Evolutionary conservation across 2,797 vertebrate species (phyloP).

Genomic region (Platyrinchus mystaceus): DNA sequence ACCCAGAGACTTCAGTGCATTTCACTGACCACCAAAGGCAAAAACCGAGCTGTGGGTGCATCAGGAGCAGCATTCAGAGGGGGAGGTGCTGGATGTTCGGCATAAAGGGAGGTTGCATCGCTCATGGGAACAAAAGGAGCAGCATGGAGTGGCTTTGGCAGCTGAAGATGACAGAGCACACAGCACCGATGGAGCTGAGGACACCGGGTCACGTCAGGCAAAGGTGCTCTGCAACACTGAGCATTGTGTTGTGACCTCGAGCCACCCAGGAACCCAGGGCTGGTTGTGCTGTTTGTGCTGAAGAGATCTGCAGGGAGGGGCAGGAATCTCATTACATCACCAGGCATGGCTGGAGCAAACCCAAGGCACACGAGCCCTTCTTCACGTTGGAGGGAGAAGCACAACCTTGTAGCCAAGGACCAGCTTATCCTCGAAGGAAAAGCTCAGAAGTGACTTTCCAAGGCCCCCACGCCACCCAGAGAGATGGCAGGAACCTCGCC

Average conservation of each 20-base stretch:
- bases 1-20: not conserved
- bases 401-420: not conserved
- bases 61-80: not conserved
- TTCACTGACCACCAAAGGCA: not conserved
- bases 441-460: not conserved
- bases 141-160: not conserved
- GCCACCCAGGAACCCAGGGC: not conserved
- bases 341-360: not conserved
- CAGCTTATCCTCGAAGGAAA: not conserved
- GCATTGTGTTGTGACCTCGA: not conserved
- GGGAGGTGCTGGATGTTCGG: not conserved
- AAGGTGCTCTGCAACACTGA: not conserved
- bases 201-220: not conserved
- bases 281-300: not conserved
- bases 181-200: not conserved
- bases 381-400: not conserved
- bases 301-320: conserved; percentile 4
- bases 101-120: not conserved
- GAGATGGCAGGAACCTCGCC: rapidly evolving
- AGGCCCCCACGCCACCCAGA: not conserved
- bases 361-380: not conserved
- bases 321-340: conserved; percentile 16
- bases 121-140: not conserved
- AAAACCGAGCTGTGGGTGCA: not conserved
- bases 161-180: not conserved